A percentile compares a stretch with the other conserved stretches of the same genome.
phyloP scores from a whole-genome alignment of 2,888 invertebrate genomes.

The Sesia apiformis region DNA sequence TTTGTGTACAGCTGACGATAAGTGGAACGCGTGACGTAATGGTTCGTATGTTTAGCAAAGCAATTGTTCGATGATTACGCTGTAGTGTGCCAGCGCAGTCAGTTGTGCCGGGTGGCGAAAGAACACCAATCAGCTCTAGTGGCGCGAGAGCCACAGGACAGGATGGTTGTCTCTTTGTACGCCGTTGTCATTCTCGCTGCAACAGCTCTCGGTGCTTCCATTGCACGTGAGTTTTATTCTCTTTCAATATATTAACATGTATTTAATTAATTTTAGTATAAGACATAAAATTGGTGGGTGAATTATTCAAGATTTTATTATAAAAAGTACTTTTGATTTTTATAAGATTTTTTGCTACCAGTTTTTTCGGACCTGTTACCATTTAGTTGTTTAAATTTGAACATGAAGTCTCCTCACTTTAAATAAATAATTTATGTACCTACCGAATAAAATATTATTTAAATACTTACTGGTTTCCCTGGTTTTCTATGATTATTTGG shows the following conservation, averaged over 20 bases:
- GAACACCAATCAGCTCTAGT: constrained; percentile 54
- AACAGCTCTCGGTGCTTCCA: constrained; percentile 57
- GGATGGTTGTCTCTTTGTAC: constrained; percentile 60
- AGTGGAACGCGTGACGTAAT: neutral
- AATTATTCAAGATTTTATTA: no score
- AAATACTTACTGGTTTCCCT: no score
- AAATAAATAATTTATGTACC: no score
- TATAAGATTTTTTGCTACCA: no score
- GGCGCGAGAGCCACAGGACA: constrained; percentile 45
- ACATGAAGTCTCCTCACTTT: no score
- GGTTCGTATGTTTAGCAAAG: neutral
- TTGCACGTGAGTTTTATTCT: constrained; percentile 50
- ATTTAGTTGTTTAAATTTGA: no score
- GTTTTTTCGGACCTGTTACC: no score
- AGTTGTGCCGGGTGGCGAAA: constrained; percentile 35
- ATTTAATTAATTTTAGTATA: no score
- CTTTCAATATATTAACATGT: neutral
- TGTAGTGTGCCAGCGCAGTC: constrained; percentile 28
- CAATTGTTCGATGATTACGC: neutral
- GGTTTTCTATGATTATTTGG: no score
- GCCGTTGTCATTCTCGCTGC: constrained; percentile 49
- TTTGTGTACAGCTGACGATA: neutral
- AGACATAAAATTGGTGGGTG: no score
- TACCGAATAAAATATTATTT: no score
- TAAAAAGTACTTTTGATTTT: no score